Evolutionary conservation across 1,140 invertebrate genomes (phyloP), one percentile per base, ranked within the genome.

Genomic region (Sycophaga agraensis): DNA sequence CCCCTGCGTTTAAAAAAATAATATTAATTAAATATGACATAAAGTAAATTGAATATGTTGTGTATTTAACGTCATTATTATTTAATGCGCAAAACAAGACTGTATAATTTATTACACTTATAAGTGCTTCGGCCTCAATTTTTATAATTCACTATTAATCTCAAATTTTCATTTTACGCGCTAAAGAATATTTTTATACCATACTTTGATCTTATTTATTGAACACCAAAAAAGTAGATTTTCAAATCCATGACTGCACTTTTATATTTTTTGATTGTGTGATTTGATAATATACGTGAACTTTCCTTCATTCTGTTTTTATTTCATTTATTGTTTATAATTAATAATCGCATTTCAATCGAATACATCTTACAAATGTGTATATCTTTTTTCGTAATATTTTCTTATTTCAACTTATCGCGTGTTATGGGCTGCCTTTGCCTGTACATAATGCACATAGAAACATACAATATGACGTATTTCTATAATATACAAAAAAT

Each of bases 71-170:
- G 68, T 71, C 66, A 66, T 62, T 66, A 70, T 66, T 71, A 40
- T 71, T 76, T 73, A 71, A 77, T 75, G 74, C 70, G 68, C 73
- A 69, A 76, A 75, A 74, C 70, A 77, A 76, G 73, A 74, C 73
- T 70, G 71, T 73, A 75, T 72, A 61, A 73, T 70, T 59, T 67
- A 31, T 31, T 31, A 31, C 11, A 31, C 11, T 31, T 31, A 1
- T 11, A 21, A 35, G 7, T 46, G 11, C 19, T 17, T 31, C n/a
- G 1, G 19, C 21, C 28, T 6, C 11, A 6, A 6, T 31, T 11
- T 31, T 31, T 11, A n/a, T 9, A 8, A 43, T 26, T 11, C n/a
- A 43, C 17, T 28, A 31, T 34, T 19, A 40, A 58, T 40, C 22
- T 26, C 22, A 14, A 60, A 54, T 46, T 37, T 37, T 11, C n/a